phyloP scores from a whole-genome alignment of 37 sponge, comb jelly and placozoan species.

The Ephydatia muelleri region DNA sequence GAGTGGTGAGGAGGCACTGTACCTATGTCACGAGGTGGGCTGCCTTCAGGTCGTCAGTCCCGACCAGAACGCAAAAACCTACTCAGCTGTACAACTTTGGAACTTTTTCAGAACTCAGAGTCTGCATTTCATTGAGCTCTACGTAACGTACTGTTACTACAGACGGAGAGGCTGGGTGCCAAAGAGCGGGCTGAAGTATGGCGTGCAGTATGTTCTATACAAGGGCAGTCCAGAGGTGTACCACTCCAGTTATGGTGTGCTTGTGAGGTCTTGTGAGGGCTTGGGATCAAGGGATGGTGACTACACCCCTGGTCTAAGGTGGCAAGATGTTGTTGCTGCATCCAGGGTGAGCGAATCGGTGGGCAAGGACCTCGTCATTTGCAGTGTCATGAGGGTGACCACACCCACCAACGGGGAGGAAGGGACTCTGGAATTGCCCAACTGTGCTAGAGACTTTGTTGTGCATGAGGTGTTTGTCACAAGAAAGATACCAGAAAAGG shows the following conservation, averaged over 20 bases:
- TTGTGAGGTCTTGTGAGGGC: constrained; percentile 21
- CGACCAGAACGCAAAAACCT: neutral
- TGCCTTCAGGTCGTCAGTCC: neutral
- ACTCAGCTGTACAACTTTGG: constrained; percentile 59
- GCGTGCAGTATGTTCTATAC: constrained; percentile 90
- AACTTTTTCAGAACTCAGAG: constrained; percentile 8
- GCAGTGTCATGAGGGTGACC: constrained; percentile 24
- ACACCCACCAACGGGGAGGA: neutral
- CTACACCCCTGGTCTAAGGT: constrained; percentile 9
- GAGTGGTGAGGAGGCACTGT: constrained; percentile 61
- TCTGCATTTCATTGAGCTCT: constrained; percentile 31
- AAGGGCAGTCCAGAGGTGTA: constrained; percentile 69
- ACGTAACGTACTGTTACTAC: constrained; percentile 66
- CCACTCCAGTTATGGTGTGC: constrained; percentile 84
- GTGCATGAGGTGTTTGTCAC: constrained; percentile 48
- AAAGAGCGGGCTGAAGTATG: constrained; percentile 78
- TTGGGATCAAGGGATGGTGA: neutral
- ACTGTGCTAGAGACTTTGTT: constrained; percentile 16
- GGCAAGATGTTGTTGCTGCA: constrained; percentile 51
- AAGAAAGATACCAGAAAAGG: constrained; percentile 61
- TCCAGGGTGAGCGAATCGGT: constrained; percentile 54
- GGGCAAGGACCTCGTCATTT: constrained; percentile 56
- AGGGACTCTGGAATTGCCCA: constrained; percentile 5
- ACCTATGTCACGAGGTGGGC: constrained; percentile 28
- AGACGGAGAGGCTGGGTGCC: constrained; percentile 78